phyloP scores from a whole-genome alignment of 2,113 vertebrate species.

The Vidua chalybeata region DNA sequence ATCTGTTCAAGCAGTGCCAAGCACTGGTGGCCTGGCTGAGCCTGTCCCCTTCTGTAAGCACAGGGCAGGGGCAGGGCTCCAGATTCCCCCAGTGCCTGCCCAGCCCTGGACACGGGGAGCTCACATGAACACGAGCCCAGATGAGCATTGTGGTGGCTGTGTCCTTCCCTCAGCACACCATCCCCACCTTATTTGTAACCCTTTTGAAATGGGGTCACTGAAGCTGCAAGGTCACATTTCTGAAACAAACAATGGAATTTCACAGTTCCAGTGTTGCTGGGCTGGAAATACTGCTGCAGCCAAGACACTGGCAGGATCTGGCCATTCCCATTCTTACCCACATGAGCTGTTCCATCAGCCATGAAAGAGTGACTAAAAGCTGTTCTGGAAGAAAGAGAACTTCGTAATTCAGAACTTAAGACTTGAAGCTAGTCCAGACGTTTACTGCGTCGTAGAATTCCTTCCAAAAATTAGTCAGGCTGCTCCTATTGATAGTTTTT shows the following conservation, averaged over 20 bases:
- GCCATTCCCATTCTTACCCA: background rate
- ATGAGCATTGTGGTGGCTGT: no score
- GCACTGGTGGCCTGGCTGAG: background rate
- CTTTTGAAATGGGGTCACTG: rapidly evolving
- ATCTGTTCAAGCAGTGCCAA: background rate
- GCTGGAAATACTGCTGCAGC: background rate
- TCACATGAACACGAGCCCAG: background rate
- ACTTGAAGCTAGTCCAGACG: background rate
- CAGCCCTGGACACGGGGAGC: background rate
- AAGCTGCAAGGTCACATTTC: background rate
- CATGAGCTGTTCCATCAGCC: background rate
- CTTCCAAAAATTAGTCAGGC: background rate
- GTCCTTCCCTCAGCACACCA: background rate
- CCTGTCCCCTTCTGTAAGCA: background rate
- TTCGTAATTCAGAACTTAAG: background rate
- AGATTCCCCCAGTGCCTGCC: background rate
- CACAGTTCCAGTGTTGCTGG: background rate
- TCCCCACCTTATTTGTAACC: background rate
- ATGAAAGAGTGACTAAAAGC: background rate
- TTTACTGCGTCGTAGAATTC: background rate
- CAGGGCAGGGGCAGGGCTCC: background rate
- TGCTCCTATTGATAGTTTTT: background rate
- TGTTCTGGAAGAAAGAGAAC: background rate
- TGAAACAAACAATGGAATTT: background rate
- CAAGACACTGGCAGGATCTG: background rate